A percentile compares a stretch with the other conserved stretches of the same genome.
phyloP scores from a whole-genome alignment of 2,797 vertebrate species.

The Jordanella pulchra region DNA sequence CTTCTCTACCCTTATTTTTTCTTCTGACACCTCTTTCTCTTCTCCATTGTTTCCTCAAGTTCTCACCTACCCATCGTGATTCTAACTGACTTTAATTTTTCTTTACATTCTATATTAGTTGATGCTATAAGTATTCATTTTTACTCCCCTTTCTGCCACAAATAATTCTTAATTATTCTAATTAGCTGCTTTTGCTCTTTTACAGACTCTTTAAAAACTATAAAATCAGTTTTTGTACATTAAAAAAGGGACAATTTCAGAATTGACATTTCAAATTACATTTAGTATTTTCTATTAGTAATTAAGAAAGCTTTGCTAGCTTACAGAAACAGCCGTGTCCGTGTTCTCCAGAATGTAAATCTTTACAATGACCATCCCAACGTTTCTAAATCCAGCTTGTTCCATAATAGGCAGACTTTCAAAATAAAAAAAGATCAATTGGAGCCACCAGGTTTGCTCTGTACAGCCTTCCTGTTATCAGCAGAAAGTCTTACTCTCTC shows the following conservation, averaged over 20 bases:
- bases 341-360: background rate
- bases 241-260: no score
- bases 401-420: no score
- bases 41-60: background rate
- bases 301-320: no score
- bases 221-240: background rate
- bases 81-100: background rate
- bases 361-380: background rate
- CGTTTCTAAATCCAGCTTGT: background rate
- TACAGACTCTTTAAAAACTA: background rate
- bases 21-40: slow-evolving; percentile 13
- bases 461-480: background rate
- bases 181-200: background rate
- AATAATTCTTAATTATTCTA: background rate
- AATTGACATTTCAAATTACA: no score
- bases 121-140: background rate
- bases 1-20: slow-evolving; percentile 20
- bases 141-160: background rate
- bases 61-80: background rate
- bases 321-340: background rate
- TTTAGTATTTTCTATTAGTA: no score
- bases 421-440: background rate
- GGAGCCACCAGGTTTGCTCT: background rate
- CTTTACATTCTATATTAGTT: background rate
- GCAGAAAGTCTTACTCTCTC: background rate